phyloP scores from a whole-genome alignment of 2,113 vertebrate genomes.

The Hemicordylus capensis region DNA sequence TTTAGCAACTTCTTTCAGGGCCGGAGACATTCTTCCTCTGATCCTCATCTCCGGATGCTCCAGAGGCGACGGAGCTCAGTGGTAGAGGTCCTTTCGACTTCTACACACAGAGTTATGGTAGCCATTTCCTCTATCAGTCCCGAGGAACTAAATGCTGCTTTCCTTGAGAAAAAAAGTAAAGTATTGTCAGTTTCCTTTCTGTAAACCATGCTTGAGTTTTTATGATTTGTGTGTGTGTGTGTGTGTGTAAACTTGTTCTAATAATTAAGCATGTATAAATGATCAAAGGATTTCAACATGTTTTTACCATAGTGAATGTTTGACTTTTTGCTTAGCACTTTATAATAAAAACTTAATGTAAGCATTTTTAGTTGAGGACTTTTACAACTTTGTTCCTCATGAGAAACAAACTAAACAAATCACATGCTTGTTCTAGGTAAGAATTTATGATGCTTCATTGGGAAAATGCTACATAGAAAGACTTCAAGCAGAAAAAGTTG shows the following conservation, averaged over 20 bases:
- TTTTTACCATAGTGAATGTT: not conserved
- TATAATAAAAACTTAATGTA: conserved; percentile 14
- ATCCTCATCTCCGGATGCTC: conserved; percentile 74
- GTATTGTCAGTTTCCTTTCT: conserved; percentile 34
- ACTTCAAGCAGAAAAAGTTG: not conserved
- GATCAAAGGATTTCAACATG: conserved; percentile 9
- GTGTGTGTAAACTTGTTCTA: conserved; percentile 24
- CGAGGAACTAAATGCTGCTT: conserved; percentile 68
- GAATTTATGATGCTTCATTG: not conserved
- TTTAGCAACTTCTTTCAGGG: conserved; percentile 74
- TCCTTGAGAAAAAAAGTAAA: conserved; percentile 80
- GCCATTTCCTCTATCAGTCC: conserved; percentile 78
- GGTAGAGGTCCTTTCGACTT: conserved; percentile 80
- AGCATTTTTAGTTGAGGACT: conserved; percentile 27
- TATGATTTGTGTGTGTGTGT: not conserved
- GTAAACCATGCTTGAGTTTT: not conserved
- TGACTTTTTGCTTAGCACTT: conserved; percentile 23
- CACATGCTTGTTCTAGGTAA: not conserved
- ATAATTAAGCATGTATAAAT: not conserved
- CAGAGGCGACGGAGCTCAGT: conserved; percentile 76
- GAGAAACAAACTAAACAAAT: not conserved
- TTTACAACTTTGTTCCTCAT: not conserved
- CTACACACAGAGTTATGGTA: conserved; percentile 84
- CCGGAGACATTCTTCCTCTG: conserved; percentile 81
- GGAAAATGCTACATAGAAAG: not conserved